Percentiles rank a stretch among this genome's conserved stretches.
Conservation (phyloP, 2,888 invertebrate species). For the Malthinus seriepunctatus region DNA sequence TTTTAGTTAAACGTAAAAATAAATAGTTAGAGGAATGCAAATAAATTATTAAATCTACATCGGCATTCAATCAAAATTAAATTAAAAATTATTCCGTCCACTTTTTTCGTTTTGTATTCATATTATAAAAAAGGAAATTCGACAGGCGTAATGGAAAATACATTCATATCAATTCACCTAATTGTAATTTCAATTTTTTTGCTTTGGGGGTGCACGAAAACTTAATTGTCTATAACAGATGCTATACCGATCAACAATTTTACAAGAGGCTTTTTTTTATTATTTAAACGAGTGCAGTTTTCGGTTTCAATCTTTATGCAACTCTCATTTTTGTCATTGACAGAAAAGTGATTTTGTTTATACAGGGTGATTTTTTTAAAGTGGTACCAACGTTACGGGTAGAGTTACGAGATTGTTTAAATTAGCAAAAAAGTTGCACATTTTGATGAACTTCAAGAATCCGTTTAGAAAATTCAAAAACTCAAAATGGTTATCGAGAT, state of each 20-base stretch:
- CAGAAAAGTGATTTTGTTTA: no score
- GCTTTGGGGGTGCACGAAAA: constrained; percentile 1
- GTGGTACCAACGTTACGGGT: no score
- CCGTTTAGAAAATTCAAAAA: no score
- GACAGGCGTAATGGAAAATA: constrained; percentile 19
- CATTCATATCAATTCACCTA: constrained; percentile 18
- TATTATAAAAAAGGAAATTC: constrained; percentile 11
- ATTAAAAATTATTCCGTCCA: constrained; percentile 20
- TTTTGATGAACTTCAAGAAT: no score
- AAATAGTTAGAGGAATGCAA: background rate
- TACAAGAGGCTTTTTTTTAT: background rate
- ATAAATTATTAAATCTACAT: constrained; percentile 9
- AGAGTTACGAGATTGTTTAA: no score
- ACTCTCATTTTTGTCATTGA: no score
- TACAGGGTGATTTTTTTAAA: no score
- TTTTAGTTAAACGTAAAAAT: background rate
- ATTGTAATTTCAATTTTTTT: constrained; percentile 19
- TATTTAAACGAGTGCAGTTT: constrained; percentile 1
- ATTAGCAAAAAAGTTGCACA: no score
- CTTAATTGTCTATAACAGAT: constrained; percentile 16
- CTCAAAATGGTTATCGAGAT: no score
- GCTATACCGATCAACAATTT: constrained; percentile 9
- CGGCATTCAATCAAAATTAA: constrained; percentile 20
- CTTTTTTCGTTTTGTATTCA: constrained; percentile 8
- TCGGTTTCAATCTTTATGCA: background rate